A percentile compares a stretch with the other conserved stretches of the same genome.
These are phyloP conservation scores for Brachyistius frenatus DNA, from an alignment of 2,113 vertebrate species.

Conservation along the genomic window DNA sequence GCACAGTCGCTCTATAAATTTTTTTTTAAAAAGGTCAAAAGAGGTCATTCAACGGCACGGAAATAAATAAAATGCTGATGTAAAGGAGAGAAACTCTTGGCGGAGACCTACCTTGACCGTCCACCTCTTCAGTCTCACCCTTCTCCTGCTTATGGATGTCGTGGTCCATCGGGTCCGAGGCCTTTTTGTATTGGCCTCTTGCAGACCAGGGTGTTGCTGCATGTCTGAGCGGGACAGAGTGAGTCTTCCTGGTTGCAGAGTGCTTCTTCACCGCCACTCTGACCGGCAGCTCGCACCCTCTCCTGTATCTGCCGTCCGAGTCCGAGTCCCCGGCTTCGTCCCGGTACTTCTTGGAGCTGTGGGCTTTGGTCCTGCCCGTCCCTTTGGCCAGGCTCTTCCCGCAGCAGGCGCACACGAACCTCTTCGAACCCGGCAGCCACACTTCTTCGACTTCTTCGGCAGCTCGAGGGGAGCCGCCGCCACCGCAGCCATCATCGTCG, in stretches of 20 bases:
- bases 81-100: accelerated
- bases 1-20: slow-evolving; percentile 65
- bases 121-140: slow-evolving; percentile 42
- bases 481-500: no score
- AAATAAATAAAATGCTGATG: no score
- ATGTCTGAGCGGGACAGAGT: slow-evolving; percentile 39
- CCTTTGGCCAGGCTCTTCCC: slow-evolving; percentile 73
- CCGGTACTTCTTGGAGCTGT: slow-evolving; percentile 44
- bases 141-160: slow-evolving; percentile 43
- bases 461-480: not conserved
- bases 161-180: not conserved
- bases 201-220: slow-evolving; percentile 61
- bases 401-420: slow-evolving; percentile 76
- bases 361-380: slow-evolving; percentile 37
- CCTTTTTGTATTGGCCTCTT: slow-evolving; percentile 58
- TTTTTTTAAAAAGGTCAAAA: not conserved
- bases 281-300: slow-evolving; percentile 53
- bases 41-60: no score
- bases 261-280: slow-evolving; percentile 69
- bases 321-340: slow-evolving; percentile 74
- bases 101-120: slow-evolving; percentile 62
- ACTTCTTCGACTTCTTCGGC: slow-evolving; percentile 8
- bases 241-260: slow-evolving; percentile 55
- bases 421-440: slow-evolving; percentile 62
- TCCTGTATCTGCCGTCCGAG: slow-evolving; percentile 60